Evolutionary conservation across 2,888 invertebrate genomes (phyloP).

Genomic region (Eupithecia tripunctaria): DNA sequence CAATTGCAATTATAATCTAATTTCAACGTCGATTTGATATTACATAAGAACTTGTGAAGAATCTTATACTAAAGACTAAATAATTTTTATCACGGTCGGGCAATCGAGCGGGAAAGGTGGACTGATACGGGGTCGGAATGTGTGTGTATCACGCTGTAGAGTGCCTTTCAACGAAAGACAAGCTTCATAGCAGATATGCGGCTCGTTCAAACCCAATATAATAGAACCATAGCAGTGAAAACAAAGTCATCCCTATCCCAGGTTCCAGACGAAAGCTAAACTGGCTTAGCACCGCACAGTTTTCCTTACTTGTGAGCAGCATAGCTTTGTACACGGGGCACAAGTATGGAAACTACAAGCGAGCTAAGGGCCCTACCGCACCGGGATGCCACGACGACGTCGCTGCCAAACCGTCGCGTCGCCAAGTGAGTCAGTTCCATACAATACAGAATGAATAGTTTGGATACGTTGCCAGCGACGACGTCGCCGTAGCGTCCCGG

Average conservation of each 20-base stretch:
- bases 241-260: background rate
- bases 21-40: background rate
- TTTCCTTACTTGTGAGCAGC: background rate
- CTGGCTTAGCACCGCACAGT: background rate
- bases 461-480: too few relatives aligned
- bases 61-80: background rate
- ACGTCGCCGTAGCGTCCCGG: too few relatives aligned
- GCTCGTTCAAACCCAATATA: background rate
- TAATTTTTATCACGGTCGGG: background rate
- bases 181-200: background rate
- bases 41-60: background rate
- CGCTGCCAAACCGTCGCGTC: too few relatives aligned
- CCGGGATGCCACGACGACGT: too few relatives aligned
- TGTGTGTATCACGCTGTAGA: slow-evolving; percentile 1
- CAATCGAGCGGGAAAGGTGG: background rate
- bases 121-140: background rate
- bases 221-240: background rate
- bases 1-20: background rate
- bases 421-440: too few relatives aligned
- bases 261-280: background rate
- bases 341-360: background rate
- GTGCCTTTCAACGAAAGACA: background rate
- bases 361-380: background rate
- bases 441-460: too few relatives aligned
- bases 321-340: background rate